Evolutionary conservation across 1,140 invertebrate genomes (phyloP).

Genomic region (Pollicipes pollicipes): DNA sequence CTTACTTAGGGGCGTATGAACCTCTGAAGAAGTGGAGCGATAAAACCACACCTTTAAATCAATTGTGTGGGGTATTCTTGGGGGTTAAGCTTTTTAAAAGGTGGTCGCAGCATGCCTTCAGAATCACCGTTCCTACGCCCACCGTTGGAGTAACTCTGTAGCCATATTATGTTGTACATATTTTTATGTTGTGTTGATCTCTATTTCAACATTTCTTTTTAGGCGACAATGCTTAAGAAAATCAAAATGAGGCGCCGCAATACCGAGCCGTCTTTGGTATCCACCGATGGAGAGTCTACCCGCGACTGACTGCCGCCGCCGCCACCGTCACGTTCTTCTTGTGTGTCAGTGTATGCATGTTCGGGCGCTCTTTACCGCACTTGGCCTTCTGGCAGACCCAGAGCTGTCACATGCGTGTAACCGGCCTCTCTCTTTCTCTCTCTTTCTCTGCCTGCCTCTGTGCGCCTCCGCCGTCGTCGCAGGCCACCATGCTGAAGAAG

Average conservation of each 20-base stretch:
- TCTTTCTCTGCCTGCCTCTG: neutral
- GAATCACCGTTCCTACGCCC: too few species aligned
- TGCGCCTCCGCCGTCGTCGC: neutral
- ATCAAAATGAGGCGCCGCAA: slow-evolving; percentile 83
- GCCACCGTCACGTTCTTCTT: neutral
- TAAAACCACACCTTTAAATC: too few species aligned
- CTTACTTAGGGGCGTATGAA: too few species aligned
- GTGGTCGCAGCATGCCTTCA: too few species aligned
- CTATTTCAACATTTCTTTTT: slow-evolving; percentile 18
- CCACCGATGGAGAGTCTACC: slow-evolving; percentile 19
- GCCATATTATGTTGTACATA: slow-evolving; percentile 11
- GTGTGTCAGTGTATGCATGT: too few species aligned
- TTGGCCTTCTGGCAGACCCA: too few species aligned
- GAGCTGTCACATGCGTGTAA: neutral
- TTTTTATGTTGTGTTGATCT: slow-evolving; percentile 4
- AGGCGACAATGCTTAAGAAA: slow-evolving; percentile 84
- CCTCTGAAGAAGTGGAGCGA: too few species aligned
- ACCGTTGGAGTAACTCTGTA: too few species aligned
- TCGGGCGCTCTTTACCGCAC: too few species aligned
- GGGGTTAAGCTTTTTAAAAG: too few species aligned
- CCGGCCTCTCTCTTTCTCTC: slow-evolving; percentile 8
- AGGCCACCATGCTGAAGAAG: slow-evolving; percentile 23
- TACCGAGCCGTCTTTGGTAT: slow-evolving; percentile 55
- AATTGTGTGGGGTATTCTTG: too few species aligned
- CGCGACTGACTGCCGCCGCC: slow-evolving; percentile 8